phyloP scores from a whole-genome alignment of 92 coral and sea anemone genomes.

The Pocillopora grandis region DNA sequence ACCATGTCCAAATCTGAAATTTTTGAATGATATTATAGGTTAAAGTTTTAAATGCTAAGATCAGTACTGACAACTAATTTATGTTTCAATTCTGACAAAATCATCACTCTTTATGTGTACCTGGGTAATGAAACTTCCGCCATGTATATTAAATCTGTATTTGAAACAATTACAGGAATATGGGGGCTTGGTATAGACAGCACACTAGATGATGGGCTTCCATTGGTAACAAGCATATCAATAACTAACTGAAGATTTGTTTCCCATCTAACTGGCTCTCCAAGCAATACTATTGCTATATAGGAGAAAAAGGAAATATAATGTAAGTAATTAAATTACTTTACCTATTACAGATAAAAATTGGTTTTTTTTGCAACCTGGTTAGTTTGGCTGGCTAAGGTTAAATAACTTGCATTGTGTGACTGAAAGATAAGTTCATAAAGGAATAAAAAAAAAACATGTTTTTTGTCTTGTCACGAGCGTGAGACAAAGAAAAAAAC shows the following conservation, averaged over 20 bases:
- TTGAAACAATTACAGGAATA: conserved; percentile 70
- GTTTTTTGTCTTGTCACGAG: too few relatives aligned
- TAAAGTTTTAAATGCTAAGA: not conserved
- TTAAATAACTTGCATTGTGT: too few relatives aligned
- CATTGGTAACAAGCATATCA: conserved; percentile 70
- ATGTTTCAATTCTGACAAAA: not conserved
- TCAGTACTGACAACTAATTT: not conserved
- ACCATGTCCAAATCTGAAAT: conserved; percentile 76
- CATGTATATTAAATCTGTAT: conserved; percentile 75
- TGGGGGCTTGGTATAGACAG: conserved; percentile 26
- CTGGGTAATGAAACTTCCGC: conserved; percentile 74
- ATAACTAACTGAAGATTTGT: conserved; percentile 67
- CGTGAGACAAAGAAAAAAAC: too few relatives aligned
- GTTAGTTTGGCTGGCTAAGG: too few relatives aligned
- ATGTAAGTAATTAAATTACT: not conserved
- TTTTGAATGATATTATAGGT: not conserved
- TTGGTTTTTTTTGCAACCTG: too few relatives aligned
- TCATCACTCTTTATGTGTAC: conserved; percentile 15
- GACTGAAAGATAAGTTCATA: too few relatives aligned
- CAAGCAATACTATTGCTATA: conserved; percentile 67
- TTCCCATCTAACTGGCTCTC: conserved; percentile 86
- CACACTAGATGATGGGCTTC: conserved; percentile 37
- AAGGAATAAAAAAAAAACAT: too few relatives aligned
- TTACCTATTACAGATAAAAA: too few relatives aligned
- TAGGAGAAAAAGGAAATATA: not conserved